A percentile compares a stretch with the other conserved stretches of the same genome.
phyloP scores from a whole-genome alignment of 2,888 invertebrate genomes.

The Epirrhoe alternata region DNA sequence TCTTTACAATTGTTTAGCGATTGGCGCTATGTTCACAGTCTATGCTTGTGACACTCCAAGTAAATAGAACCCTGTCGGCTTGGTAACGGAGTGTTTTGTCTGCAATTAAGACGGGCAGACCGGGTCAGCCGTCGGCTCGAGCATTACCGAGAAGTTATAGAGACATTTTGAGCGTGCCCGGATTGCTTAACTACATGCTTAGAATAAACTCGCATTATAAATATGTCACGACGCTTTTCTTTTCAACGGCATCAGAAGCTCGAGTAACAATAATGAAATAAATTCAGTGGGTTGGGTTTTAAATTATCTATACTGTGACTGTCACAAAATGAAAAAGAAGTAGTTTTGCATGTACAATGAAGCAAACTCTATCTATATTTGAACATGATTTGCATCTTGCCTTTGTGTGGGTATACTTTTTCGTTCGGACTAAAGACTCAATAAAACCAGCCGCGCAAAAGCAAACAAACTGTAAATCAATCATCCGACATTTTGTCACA shows the following conservation, averaged over 20 bases:
- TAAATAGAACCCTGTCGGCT: constrained; percentile 74
- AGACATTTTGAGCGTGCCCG: constrained; percentile 69
- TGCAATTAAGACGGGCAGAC: constrained; percentile 79
- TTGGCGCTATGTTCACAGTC: constrained; percentile 41
- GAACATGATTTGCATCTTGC: not conserved
- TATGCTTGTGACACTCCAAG: constrained; percentile 68
- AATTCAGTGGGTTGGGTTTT: not conserved
- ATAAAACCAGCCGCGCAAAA: constrained; percentile 3
- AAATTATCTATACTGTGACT: not conserved
- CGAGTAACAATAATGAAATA: not conserved
- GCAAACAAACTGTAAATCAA: constrained; percentile 4
- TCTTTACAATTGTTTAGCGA: not conserved
- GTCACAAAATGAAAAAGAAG: not conserved
- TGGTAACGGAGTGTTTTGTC: constrained; percentile 79
- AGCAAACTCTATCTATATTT: not conserved
- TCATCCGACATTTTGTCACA: constrained; percentile 4
- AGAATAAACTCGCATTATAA: constrained; percentile 63
- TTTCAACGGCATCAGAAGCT: not conserved
- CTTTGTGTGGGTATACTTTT: constrained; percentile 39
- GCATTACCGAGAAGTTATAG: constrained; percentile 73
- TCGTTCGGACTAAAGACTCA: constrained; percentile 37
- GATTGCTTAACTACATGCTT: constrained; percentile 69
- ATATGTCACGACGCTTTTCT: constrained; percentile 47
- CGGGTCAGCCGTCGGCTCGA: constrained; percentile 64
- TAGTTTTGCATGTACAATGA: not conserved